A percentile compares a stretch with the other conserved stretches of the same genome.
phyloP scores from a whole-genome alignment of 2,888 invertebrate genomes.

The Xanthia icteritia region DNA sequence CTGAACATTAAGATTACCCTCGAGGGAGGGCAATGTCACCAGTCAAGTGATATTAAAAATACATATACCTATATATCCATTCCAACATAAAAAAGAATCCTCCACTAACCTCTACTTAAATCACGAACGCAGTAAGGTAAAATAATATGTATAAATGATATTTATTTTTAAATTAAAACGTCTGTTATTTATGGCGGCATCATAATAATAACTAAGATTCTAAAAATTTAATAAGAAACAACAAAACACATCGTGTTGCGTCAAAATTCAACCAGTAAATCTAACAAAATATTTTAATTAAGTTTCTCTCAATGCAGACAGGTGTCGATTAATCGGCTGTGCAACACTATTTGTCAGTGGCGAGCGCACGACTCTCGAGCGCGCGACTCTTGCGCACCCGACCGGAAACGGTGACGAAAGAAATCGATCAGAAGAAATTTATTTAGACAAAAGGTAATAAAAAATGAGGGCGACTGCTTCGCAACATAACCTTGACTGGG shows the following conservation, averaged over 20 bases:
- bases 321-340: conserved; percentile 60
- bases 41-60: not conserved
- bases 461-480: conserved; percentile 85
- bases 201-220: not conserved
- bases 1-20: not conserved
- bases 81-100: not conserved
- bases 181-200: not conserved
- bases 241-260: conserved; percentile 5
- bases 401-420: conserved; percentile 86
- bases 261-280: not conserved
- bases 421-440: conserved; percentile 83
- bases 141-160: not conserved
- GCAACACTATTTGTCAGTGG: conserved; percentile 62
- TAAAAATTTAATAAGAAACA: conserved; percentile 3
- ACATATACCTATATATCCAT: not conserved
- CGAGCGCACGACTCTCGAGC: conserved; percentile 67
- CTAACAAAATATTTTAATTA: conserved; percentile 45
- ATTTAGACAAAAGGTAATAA: conserved; percentile 81
- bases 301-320: conserved; percentile 56
- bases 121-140: conserved; percentile 17
- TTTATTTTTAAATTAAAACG: not conserved
- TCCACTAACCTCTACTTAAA: conserved; percentile 26
- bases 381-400: conserved; percentile 76
- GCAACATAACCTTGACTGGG: conserved; percentile 87
- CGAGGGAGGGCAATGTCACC: not conserved